These are phyloP conservation scores for Musca vetustissima DNA, from an alignment of 1,140 invertebrate genomes.

Conservation along the genomic window DNA sequence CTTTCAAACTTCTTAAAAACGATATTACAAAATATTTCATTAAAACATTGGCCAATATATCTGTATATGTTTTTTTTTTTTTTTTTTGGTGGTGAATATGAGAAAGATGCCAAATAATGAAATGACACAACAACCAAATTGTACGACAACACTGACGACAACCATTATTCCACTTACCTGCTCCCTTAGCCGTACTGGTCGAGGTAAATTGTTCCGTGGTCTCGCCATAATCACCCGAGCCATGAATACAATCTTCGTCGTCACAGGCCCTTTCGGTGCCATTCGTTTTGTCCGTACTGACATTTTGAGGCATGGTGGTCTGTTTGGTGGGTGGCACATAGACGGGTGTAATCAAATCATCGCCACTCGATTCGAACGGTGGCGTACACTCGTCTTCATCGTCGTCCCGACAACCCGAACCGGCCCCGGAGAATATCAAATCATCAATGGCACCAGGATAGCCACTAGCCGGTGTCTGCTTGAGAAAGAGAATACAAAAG, in stretches of 20 bases:
- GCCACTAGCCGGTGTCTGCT: slow-evolving; percentile 79
- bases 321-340: slow-evolving; percentile 81
- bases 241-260: slow-evolving; percentile 79
- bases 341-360: slow-evolving; percentile 89
- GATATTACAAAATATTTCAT: no score
- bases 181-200: slow-evolving; percentile 61
- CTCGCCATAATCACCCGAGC: slow-evolving; percentile 69
- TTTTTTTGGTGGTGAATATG: slow-evolving; percentile 33
- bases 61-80: no score
- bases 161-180: slow-evolving; percentile 52
- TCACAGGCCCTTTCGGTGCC: slow-evolving; percentile 67
- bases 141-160: slow-evolving; percentile 6
- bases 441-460: slow-evolving; percentile 79
- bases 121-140: slow-evolving; percentile 41
- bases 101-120: slow-evolving; percentile 47
- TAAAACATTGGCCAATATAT: no score
- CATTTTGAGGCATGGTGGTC: slow-evolving; percentile 60
- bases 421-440: slow-evolving; percentile 84
- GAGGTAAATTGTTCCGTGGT: slow-evolving; percentile 65
- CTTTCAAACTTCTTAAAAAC: no score
- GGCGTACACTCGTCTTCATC: slow-evolving; percentile 86
- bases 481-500: slow-evolving; percentile 14
- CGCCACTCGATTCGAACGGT: slow-evolving; percentile 77
- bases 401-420: slow-evolving; percentile 82
- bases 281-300: slow-evolving; percentile 37